These are phyloP conservation scores for Ceratina calcarata DNA, from an alignment of 1,140 invertebrate genomes.

Conservation along the genomic window DNA sequence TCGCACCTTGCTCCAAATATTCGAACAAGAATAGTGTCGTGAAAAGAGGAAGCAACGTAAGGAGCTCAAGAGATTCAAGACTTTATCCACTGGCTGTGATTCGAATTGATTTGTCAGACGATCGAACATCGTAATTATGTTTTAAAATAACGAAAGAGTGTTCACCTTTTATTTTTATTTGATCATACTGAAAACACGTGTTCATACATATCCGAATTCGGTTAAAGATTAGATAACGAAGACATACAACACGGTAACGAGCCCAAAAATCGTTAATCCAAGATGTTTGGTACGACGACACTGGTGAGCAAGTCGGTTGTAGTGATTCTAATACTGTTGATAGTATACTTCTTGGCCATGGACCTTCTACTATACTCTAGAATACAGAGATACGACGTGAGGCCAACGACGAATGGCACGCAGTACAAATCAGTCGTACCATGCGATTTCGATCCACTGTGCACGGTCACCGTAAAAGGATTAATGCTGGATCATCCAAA, in stretches of 20 bases:
- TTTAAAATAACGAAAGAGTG: not conserved
- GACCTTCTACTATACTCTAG: slow-evolving; percentile 83
- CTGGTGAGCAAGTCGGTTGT: slow-evolving; percentile 35
- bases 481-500: slow-evolving; percentile 88
- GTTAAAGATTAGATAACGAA: not conserved
- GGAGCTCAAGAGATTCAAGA: slow-evolving; percentile 2
- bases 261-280: not conserved
- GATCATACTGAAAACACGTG: too few species aligned
- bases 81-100: not conserved
- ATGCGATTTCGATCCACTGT: slow-evolving; percentile 86
- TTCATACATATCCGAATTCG: too few species aligned
- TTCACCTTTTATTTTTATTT: not conserved
- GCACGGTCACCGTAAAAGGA: slow-evolving; percentile 88
- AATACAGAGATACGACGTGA: slow-evolving; percentile 82
- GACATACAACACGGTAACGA: not conserved
- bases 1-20: not conserved
- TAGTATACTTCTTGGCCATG: slow-evolving; percentile 83
- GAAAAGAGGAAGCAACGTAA: not conserved
- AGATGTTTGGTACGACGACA: slow-evolving; percentile 43
- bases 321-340: slow-evolving; percentile 66
- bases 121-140: not conserved
- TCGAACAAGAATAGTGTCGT: not conserved
- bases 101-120: not conserved
- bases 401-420: slow-evolving; percentile 55
- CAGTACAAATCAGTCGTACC: slow-evolving; percentile 80